Base-by-base conservation (phyloP, 1,140 invertebrate genomes). In the Heterodera schachtii region DNA sequence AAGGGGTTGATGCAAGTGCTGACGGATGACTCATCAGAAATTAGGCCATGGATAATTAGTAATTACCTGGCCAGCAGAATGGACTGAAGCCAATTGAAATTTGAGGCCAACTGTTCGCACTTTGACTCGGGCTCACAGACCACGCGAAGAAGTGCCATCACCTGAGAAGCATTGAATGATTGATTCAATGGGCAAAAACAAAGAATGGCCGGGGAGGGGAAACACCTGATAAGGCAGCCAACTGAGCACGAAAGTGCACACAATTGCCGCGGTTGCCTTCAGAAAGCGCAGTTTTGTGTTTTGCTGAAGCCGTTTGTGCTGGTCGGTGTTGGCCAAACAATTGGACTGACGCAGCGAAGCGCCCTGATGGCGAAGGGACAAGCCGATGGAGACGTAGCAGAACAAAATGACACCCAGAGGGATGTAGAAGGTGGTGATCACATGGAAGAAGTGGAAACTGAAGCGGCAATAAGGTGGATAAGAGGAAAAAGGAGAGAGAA, bases 1-100 rank as follows among this genome's bases (percentile, higher is more conserved):
- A 87, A 87, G 57, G 86, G 86, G 66, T 87, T 87, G 49, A 87
- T 87, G 80, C 86, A 87, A 16, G 86, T 88, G 75, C 86, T 87
- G 67, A 49, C 31, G 31, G 31, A 31, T 31, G 31, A 31, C 31
- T 31, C 31, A 31, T 31, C 31, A 31, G 31, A 31, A 31, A 31
- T 31, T 31, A 31, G 31, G 31, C 31, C 31, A 31, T 31, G 31
- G 31, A 31, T 31, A 31, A 31, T 31, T 31, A 31, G 31, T 13
- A 46, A 44, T 74, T 70, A 87, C 86, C 87, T 88, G 19, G 85
- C 85, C 57, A 87, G 82, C 31, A 87, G 83, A 43, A 87, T 88
- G 47, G 86, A 86, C 52, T 87, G 86, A 16, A 88, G 80, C 86
- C 87, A 87, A 64, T 78, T 88, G n/a, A 87, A 80, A 43, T 85